These are phyloP conservation scores for Mesopsocus fuscifrons DNA, from an alignment of 2,888 invertebrate genomes.

Conservation along the genomic window DNA sequence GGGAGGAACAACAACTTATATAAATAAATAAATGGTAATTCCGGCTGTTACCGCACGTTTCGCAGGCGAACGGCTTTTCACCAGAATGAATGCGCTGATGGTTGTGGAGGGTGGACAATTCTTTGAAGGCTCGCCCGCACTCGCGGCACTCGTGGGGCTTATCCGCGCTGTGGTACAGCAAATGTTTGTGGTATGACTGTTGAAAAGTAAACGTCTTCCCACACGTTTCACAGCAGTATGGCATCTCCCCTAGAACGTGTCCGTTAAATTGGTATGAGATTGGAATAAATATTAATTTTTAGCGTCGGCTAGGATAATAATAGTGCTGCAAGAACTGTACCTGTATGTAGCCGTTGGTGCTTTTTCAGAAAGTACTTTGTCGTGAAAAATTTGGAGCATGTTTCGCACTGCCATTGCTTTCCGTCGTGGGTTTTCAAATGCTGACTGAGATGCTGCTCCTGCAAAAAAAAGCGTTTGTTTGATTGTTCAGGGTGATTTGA, in stretches of 20 bases:
- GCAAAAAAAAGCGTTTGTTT: slow-evolving; percentile 11
- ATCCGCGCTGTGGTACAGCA: slow-evolving; percentile 69
- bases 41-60: slow-evolving; percentile 59
- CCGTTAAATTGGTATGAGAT: slow-evolving; percentile 11
- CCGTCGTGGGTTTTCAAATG: slow-evolving; percentile 35
- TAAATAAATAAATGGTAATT: too few species aligned
- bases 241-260: slow-evolving; percentile 55
- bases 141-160: slow-evolving; percentile 57
- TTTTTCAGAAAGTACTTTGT: slow-evolving; percentile 80
- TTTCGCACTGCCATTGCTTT: slow-evolving; percentile 74
- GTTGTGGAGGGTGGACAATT: slow-evolving; percentile 69
- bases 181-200: slow-evolving; percentile 76
- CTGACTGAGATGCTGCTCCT: slow-evolving; percentile 29
- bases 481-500: background rate
- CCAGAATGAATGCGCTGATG: slow-evolving; percentile 70
- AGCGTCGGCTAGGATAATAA: background rate
- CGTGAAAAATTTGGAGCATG: slow-evolving; percentile 66
- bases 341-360: slow-evolving; percentile 70
- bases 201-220: slow-evolving; percentile 77
- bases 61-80: slow-evolving; percentile 71
- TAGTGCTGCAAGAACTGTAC: slow-evolving; percentile 24
- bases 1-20: too few species aligned
- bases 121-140: slow-evolving; percentile 70
- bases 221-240: slow-evolving; percentile 63
- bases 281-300: slow-evolving; percentile 10